Conservation (phyloP, 2,113 vertebrate species). For the Laticauda colubrina region DNA sequence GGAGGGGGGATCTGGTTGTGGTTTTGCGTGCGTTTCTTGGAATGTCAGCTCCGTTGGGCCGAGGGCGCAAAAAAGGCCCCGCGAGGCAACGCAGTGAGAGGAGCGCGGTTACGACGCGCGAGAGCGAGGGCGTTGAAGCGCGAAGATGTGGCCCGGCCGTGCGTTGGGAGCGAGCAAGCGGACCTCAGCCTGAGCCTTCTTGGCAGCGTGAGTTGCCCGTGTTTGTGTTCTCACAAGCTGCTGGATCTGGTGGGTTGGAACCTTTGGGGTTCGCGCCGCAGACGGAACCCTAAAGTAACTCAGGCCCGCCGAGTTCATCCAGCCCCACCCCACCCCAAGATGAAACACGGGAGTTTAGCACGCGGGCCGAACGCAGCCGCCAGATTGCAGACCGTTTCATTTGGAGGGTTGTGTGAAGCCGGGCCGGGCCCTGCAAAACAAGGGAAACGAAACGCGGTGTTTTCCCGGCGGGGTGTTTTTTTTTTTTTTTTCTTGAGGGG, state of each 20-base stretch:
- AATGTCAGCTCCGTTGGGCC: not conserved
- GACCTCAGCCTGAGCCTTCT: not conserved
- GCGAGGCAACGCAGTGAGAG: not conserved
- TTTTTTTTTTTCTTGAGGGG: no score
- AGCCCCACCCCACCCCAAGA: not conserved
- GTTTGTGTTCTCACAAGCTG: not conserved
- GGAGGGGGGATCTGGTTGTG: not conserved
- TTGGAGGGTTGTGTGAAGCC: not conserved
- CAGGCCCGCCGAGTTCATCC: not conserved
- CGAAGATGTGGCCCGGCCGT: no score
- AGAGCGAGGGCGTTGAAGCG: not conserved
- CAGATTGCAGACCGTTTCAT: not conserved
- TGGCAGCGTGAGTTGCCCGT: not conserved
- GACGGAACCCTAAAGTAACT: not conserved
- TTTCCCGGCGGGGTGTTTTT: not conserved
- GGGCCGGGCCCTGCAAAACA: not conserved
- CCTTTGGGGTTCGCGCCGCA: not conserved
- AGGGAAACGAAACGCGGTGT: not conserved
- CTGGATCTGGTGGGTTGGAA: not conserved
- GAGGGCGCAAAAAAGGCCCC: not conserved
- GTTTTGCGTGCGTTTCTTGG: not conserved
- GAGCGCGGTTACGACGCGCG: not conserved
- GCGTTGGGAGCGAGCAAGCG: not conserved
- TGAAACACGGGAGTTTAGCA: not conserved
- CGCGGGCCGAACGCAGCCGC: not conserved